phyloP scores from a whole-genome alignment of 2,113 vertebrate species.

The Xyrauchen texanus region DNA sequence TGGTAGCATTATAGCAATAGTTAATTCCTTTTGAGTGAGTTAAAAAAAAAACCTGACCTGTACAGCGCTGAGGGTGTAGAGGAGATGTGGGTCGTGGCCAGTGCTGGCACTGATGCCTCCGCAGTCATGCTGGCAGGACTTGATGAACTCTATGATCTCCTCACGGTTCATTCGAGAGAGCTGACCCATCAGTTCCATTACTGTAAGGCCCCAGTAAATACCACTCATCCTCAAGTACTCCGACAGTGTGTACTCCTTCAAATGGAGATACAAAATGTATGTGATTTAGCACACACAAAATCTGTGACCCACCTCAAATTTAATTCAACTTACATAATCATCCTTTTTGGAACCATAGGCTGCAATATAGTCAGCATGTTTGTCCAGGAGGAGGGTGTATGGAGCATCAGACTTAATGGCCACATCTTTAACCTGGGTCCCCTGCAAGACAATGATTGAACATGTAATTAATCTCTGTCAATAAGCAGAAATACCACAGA shows the following conservation, averaged over 20 bases:
- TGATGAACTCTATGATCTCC: constrained; percentile 90
- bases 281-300: background rate
- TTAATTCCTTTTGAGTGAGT: too few species aligned
- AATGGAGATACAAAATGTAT: background rate
- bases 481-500: too few species aligned
- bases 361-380: constrained; percentile 93
- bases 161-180: constrained; percentile 91
- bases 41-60: constrained; percentile 72
- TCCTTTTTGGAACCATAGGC: constrained; percentile 94
- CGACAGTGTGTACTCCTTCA: constrained; percentile 94
- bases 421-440: constrained; percentile 93
- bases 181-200: constrained; percentile 95
- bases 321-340: constrained; percentile 84
- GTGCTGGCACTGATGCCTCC: constrained; percentile 94
- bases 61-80: constrained; percentile 96
- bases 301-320: too few species aligned
- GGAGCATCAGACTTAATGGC: constrained; percentile 85
- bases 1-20: too few species aligned
- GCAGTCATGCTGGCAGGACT: constrained; percentile 91
- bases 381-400: constrained; percentile 79
- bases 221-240: constrained; percentile 98
- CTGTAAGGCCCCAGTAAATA: constrained; percentile 96
- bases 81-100: constrained; percentile 94
- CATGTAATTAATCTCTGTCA: too few species aligned
- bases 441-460: constrained; percentile 66